These are phyloP conservation scores for Tetanocera ferruginea DNA, from an alignment of 2,888 invertebrate genomes.

Conservation along the genomic window DNA sequence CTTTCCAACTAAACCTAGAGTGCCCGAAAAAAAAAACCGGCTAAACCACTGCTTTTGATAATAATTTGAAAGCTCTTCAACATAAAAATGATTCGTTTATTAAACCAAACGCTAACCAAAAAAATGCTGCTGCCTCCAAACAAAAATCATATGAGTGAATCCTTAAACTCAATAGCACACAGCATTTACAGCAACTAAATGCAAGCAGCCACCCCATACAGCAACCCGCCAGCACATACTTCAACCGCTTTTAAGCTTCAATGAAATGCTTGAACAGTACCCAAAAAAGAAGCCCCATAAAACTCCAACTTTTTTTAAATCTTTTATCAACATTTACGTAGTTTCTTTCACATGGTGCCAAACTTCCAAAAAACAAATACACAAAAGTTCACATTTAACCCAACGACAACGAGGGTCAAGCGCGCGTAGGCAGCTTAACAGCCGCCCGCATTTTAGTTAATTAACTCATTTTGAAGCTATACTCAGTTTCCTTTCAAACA, in stretches of 20 bases:
- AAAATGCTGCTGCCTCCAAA: neutral
- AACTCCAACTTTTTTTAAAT: constrained; percentile 7
- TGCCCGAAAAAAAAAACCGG: no score
- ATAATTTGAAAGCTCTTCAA: constrained; percentile 23
- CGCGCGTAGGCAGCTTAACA: constrained; percentile 40
- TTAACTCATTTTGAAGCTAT: constrained; percentile 63
- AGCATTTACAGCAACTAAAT: neutral
- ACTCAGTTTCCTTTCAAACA: constrained; percentile 19
- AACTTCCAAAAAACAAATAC: constrained; percentile 15
- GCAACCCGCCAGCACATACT: neutral
- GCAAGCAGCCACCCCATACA: neutral
- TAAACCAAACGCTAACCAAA: neutral
- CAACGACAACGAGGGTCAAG: constrained; percentile 4
- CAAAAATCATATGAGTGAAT: constrained; percentile 5
- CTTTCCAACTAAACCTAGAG: neutral
- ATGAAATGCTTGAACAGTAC: constrained; percentile 16
- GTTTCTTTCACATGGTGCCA: constrained; percentile 16
- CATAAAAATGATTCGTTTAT: constrained; percentile 11
- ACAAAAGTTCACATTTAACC: neutral
- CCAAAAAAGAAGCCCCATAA: neutral
- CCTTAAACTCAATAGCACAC: neutral
- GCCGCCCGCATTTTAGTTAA: constrained; percentile 70
- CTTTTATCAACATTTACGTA: constrained; percentile 13
- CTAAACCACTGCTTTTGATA: neutral
- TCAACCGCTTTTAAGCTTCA: constrained; percentile 24